Conservation (phyloP, 1,140 invertebrate species). For the Drosophila lowei region DNA sequence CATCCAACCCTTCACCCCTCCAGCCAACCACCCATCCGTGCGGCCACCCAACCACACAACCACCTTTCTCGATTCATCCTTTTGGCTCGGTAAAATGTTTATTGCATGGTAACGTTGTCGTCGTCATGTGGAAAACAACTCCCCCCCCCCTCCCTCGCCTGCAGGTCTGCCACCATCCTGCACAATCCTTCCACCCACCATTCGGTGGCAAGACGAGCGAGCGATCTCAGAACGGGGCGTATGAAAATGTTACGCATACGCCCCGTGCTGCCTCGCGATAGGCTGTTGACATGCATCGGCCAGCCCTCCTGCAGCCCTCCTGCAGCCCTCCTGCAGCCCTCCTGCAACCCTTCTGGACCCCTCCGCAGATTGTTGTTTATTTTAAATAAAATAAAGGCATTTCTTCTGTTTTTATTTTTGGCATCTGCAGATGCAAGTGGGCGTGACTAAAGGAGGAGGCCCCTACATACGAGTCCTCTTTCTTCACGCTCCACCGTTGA, state of each 20-base stretch:
- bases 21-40: too few species aligned
- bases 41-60: background rate
- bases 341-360: too few species aligned
- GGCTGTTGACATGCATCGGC: conserved; percentile 36
- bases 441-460: background rate
- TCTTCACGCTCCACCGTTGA: background rate
- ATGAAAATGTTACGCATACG: conserved; percentile 61
- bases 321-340: too few species aligned
- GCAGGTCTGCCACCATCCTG: background rate
- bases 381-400: conserved; percentile 25
- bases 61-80: background rate
- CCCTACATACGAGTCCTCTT: background rate
- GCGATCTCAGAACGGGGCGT: conserved; percentile 19
- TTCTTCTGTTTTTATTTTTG: conserved; percentile 4
- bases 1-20: too few species aligned
- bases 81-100: conserved; percentile 21
- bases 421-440: background rate
- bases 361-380: background rate
- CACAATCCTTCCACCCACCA: background rate
- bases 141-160: too few species aligned
- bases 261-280: conserved; percentile 27
- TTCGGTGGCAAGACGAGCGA: background rate
- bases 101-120: conserved; percentile 35
- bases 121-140: conserved; percentile 15
- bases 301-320: background rate